Evolutionary conservation across 2,797 vertebrate genomes (phyloP).

Genomic region (Distichodus sexfasciatus): DNA sequence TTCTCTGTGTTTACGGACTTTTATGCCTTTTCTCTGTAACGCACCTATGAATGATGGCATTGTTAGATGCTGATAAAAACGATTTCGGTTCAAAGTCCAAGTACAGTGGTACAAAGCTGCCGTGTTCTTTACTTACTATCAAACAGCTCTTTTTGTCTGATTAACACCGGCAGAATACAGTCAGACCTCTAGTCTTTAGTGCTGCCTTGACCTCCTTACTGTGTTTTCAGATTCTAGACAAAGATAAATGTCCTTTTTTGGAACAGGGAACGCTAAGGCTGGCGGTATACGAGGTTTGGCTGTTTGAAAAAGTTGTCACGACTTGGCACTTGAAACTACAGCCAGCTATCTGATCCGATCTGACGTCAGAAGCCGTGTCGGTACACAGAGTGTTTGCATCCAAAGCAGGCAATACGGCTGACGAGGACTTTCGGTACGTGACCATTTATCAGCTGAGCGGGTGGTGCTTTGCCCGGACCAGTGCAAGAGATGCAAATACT

Average conservation of each 20-base stretch:
- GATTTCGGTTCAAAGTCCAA: constrained; percentile 32
- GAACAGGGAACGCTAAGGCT: neutral
- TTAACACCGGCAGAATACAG: neutral
- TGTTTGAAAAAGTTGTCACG: neutral
- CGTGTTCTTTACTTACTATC: neutral
- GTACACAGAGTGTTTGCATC: constrained; percentile 13
- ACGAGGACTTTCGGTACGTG: constrained; percentile 12
- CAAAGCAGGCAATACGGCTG: constrained; percentile 18
- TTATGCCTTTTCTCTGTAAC: neutral
- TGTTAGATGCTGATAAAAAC: constrained; percentile 14
- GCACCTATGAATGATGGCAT: neutral
- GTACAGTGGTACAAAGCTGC: constrained; percentile 7
- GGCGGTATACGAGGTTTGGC: neutral
- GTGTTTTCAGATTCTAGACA: neutral
- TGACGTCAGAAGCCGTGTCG: constrained; percentile 25
- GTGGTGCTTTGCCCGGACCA: neutral
- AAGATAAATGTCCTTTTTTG: neutral
- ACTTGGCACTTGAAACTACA: constrained; percentile 19
- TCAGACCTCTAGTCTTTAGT: neutral
- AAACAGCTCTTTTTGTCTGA: neutral
- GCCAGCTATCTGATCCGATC: constrained; percentile 21
- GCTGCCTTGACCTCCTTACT: neutral
- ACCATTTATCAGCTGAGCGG: constrained; percentile 12
- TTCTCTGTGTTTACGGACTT: neutral
- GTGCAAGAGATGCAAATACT: neutral